Conservation (phyloP, 2,888 invertebrate genomes). For the Ormyrus nitidulus region DNA sequence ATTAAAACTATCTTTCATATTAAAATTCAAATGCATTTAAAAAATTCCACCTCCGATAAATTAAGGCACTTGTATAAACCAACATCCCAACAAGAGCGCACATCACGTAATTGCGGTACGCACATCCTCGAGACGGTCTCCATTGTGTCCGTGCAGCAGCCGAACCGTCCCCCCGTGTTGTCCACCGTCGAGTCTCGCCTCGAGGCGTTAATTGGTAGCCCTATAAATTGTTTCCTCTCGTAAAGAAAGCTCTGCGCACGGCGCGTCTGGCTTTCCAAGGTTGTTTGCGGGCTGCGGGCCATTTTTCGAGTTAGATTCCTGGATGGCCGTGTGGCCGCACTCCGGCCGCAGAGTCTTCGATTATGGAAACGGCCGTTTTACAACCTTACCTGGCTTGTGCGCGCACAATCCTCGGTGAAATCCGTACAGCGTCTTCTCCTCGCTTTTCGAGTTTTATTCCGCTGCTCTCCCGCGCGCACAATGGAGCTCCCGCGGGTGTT, state of each 20-base stretch:
- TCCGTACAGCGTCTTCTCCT: not conserved
- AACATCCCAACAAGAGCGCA: no score
- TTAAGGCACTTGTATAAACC: no score
- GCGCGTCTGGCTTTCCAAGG: no score
- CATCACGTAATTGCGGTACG: no score
- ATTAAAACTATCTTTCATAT: no score
- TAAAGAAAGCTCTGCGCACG: conserved; percentile 38
- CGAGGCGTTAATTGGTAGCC: conserved; percentile 52
- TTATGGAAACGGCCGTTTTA: conserved; percentile 50
- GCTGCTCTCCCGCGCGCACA: not conserved
- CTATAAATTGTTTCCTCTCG: conserved; percentile 58
- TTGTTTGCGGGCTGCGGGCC: not conserved
- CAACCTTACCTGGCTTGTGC: conserved; percentile 54
- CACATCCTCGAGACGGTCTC: no score
- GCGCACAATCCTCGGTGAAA: not conserved
- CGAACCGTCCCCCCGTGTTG: not conserved
- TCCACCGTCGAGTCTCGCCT: not conserved
- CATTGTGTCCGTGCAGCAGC: no score
- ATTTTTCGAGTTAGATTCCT: conserved; percentile 22
- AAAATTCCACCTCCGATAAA: no score
- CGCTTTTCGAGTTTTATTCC: not conserved
- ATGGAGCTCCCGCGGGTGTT: not conserved
- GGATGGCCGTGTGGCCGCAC: conserved; percentile 45
- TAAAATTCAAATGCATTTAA: no score
- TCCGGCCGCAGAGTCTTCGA: conserved; percentile 54